Evolutionary conservation across 2,888 invertebrate species (phyloP).

Genomic region (Acanthosoma haemorrhoidale): DNA sequence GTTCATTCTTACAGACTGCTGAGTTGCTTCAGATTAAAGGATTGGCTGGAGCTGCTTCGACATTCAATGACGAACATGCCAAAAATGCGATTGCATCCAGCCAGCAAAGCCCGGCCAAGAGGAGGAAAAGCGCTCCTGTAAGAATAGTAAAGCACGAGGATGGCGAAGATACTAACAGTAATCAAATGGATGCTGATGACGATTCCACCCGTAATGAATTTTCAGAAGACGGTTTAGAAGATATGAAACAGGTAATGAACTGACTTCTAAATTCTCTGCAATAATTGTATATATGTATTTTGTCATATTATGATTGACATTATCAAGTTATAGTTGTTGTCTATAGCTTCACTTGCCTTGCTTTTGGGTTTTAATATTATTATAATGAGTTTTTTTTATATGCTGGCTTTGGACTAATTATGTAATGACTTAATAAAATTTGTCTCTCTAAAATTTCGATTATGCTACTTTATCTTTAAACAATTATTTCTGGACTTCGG

Average conservation of each 20-base stretch:
- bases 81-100: slow-evolving; percentile 20
- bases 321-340: not conserved
- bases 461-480: too few species aligned
- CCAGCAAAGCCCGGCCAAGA: slow-evolving; percentile 37
- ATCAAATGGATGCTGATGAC: slow-evolving; percentile 29
- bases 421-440: too few species aligned
- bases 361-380: too few species aligned
- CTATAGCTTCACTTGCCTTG: too few species aligned
- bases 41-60: slow-evolving; percentile 50
- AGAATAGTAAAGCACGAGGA: slow-evolving; percentile 39
- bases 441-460: too few species aligned
- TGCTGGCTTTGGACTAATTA: too few species aligned
- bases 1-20: slow-evolving; percentile 62
- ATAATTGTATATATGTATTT: not conserved
- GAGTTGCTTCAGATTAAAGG: slow-evolving; percentile 63
- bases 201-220: slow-evolving; percentile 29
- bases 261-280: not conserved
- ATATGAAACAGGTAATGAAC: slow-evolving; percentile 30
- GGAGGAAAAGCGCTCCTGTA: slow-evolving; percentile 42
- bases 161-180: slow-evolving; percentile 35
- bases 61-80: slow-evolving; percentile 38
- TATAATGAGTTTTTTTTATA: too few species aligned
- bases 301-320: not conserved
- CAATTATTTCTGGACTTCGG: too few species aligned
- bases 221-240: slow-evolving; percentile 28